Percentiles rank a stretch among this genome's conserved stretches.
These are phyloP conservation scores for Danio kyathit DNA, from an alignment of 2,797 vertebrate genomes.

Conservation along the genomic window DNA sequence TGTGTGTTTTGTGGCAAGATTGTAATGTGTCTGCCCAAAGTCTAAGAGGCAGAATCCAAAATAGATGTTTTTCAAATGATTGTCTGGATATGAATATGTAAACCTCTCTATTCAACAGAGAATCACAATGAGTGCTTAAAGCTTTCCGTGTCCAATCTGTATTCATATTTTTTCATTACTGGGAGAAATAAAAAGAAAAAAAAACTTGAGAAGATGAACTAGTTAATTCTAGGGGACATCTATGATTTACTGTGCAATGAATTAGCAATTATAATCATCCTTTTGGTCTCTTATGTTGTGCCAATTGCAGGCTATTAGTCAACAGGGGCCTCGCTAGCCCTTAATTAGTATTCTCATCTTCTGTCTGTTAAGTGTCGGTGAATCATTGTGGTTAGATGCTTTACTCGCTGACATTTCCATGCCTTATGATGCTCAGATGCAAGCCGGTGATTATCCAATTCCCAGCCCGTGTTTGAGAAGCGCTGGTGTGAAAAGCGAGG, in stretches of 20 bases:
- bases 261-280: conserved; percentile 50
- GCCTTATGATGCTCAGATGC: conserved; percentile 55
- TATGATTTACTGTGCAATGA: conserved; percentile 26
- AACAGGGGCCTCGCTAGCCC: conserved; percentile 43
- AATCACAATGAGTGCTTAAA: not conserved
- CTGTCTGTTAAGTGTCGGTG: conserved; percentile 53
- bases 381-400: conserved; percentile 57
- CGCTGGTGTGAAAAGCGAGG: conserved; percentile 11
- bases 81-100: not conserved
- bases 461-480: conserved; percentile 36
- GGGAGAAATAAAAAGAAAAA: not conserved
- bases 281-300: conserved; percentile 45
- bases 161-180: too few species aligned
- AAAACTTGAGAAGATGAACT: not conserved
- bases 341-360: conserved; percentile 56
- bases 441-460: conserved; percentile 55
- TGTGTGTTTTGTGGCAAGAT: not conserved
- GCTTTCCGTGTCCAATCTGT: not conserved
- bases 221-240: conserved; percentile 31
- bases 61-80: not conserved
- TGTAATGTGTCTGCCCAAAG: not conserved
- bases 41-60: not conserved
- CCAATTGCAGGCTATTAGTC: conserved; percentile 48
- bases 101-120: not conserved
- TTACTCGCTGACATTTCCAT: conserved; percentile 55